Evolutionary conservation across 2,113 vertebrate species (phyloP), one percentile per base, ranked within the genome.

Genomic region (Ictidomys tridecemlineatus): DNA sequence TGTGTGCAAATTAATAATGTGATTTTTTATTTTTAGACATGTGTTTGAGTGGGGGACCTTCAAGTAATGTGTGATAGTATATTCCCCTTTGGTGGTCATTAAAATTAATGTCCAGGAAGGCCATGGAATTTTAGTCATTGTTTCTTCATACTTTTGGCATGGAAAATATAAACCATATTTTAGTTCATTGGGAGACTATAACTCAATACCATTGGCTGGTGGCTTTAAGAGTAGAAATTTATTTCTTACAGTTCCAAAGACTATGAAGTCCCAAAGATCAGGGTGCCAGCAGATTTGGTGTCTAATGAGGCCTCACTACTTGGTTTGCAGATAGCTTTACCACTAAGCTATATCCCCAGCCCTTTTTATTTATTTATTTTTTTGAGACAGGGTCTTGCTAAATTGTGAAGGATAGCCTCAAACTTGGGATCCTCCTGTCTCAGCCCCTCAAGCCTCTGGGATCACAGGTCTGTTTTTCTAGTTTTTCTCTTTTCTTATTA

Each of bases 61-160:
- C 22, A 65, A n/a, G 34, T 70, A 32, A 69, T 58, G 28, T 86
- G n/a, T 91, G 13, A 69, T 72, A 56, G 14, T 80, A 1, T 92
- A 83, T 51, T 91, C 39, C 86, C 63, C 48, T 94, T 82, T 91
- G 24, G 37, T 83, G 63, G 26, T 89, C 45, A 89, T 5, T 65
- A 78, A 92, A 84, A 88, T 79, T 72, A 65, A 32, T 78, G 45
- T 88, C 28, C 74, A 30, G 83, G 24, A 95, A 91, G n/a, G 32
- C 51, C 30, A 48, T 83, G 9, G n/a, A 91, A 65, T 65, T 73
- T 11, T 18, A 56, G 56, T 51, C 11, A 45, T 83, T 77, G 12
- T 91, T 58, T 45, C 61, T 88, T 13, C 37, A 74, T 69, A 26
- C 48, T 85, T 13, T 5, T 91, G 48, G 39, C 56, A 32, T 95